Conservation (phyloP, 2,888 invertebrate species). For the Drosophila mulleri region DNA sequence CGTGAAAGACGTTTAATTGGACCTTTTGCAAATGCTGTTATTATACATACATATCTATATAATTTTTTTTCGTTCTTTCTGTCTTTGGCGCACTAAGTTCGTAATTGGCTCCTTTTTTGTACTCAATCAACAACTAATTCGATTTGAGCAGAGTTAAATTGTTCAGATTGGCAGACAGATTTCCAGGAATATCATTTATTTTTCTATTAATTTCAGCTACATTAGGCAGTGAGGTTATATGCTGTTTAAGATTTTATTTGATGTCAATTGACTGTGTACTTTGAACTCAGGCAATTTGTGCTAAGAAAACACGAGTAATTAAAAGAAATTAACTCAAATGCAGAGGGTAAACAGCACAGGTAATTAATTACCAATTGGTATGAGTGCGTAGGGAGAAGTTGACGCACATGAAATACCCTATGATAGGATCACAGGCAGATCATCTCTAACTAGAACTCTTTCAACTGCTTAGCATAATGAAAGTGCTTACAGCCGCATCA, state of each 20-base stretch:
- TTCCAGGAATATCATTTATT: neutral
- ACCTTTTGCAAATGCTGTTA: conserved; percentile 13
- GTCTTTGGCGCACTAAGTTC: neutral
- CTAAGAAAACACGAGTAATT: conserved; percentile 27
- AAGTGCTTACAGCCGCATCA: no score
- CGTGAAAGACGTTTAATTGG: conserved; percentile 32
- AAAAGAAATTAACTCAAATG: conserved; percentile 33
- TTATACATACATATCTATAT: neutral
- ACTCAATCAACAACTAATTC: conserved; percentile 19
- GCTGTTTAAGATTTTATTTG: neutral
- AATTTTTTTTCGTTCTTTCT: neutral
- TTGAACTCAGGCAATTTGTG: conserved; percentile 19
- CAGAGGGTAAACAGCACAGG: conserved; percentile 18
- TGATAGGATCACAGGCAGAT: neutral
- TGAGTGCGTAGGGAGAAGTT: neutral
- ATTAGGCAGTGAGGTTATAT: neutral
- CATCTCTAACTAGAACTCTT: neutral
- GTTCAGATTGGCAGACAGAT: conserved; percentile 5
- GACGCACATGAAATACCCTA: neutral
- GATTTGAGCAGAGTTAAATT: neutral
- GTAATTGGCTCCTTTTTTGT: conserved; percentile 21
- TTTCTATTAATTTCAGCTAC: neutral
- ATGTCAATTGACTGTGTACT: neutral
- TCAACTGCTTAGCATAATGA: no score
- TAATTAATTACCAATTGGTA: conserved; percentile 21